Evolutionary conservation across 2,113 vertebrate species (phyloP).

Genomic region (Poeciliopsis retropinna): DNA sequence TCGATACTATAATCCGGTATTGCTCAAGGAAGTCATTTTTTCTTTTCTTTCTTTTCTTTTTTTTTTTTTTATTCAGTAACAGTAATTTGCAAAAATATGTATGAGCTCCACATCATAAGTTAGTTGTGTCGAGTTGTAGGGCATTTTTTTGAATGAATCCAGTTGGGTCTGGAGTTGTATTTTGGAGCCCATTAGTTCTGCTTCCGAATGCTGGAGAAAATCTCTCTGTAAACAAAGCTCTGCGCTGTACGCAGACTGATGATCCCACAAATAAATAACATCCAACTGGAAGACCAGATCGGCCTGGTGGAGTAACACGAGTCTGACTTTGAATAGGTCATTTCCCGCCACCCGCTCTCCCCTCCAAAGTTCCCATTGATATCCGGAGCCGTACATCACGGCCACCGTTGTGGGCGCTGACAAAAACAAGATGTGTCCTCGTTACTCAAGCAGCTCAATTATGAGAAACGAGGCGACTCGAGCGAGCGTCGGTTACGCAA

Average conservation of each 20-base stretch:
- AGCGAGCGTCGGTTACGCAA: conserved; percentile 63
- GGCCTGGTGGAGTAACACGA: conserved; percentile 8
- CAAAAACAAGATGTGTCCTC: conserved; percentile 40
- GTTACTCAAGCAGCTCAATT: conserved; percentile 53
- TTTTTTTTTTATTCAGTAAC: too few species aligned
- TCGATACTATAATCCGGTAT: not conserved
- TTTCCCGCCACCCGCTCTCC: not conserved
- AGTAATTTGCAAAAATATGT: too few species aligned
- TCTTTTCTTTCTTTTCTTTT: too few species aligned
- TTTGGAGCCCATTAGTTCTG: not conserved
- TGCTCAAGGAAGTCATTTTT: too few species aligned
- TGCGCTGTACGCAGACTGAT: conserved; percentile 11
- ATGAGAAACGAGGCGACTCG: conserved; percentile 39
- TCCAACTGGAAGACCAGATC: conserved; percentile 23
- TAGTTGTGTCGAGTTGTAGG: too few species aligned
- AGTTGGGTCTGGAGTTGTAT: not conserved
- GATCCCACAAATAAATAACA: conserved; percentile 17
- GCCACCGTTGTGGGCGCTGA: conserved; percentile 5
- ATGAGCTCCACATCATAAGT: too few species aligned
- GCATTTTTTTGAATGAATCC: not conserved
- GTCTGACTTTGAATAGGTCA: conserved; percentile 25
- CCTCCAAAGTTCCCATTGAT: conserved; percentile 28
- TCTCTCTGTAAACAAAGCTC: not conserved
- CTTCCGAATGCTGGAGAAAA: not conserved
- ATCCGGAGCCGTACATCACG: conserved; percentile 26